Evolutionary conservation across 1,140 invertebrate species (phyloP), one percentile per base, ranked within the genome.

Genomic region (Drosophila setifemur): DNA sequence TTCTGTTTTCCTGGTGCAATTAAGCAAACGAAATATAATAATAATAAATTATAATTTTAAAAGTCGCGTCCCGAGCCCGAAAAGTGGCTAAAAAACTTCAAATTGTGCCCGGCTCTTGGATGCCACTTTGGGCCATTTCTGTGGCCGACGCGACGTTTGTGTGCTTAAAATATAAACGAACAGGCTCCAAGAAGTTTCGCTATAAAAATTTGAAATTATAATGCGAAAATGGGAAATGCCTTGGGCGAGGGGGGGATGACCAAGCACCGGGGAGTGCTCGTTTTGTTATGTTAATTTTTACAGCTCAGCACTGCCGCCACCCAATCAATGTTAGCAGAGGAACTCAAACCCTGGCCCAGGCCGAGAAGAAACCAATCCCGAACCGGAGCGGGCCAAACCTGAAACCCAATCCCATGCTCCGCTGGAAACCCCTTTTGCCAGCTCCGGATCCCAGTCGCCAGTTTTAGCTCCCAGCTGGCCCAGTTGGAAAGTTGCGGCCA

Each of bases 31-130:
- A 82, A 88, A 90, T 90, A 90, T 88, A 90, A 89, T 89, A 89
- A 89, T 89, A 89, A 90, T 89, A 90, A 90, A 88, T 90, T 90
- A 90, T 89, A 89, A 89, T 89, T 89, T 89, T 89, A 89, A 76
- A 88, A 89, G 75, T 73, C 78, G 78, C 67, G 69, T 57, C 67
- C 33, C 39, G 28, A 45, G 14, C 12, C 23, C 35, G 25, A 55
- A 52, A 29, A 28, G 3, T 4, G 35, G 7, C 33, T 19, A 35
- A 26, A 25, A 16, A 37, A 19, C 25, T 16, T 3, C 37, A 45
- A 45, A 35, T 12, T 25, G 33, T 14, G 12, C 14, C 25, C 21
- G 8, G 14, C n/a, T n/a, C n/a, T n/a, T n/a, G 31, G 58, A 11
- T 11, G 12, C 31, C 31, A 31, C 26, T 48, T 45, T 58, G 19